Base-by-base conservation (phyloP, 2,888 invertebrate genomes). In the Microplitis deprimator region DNA sequence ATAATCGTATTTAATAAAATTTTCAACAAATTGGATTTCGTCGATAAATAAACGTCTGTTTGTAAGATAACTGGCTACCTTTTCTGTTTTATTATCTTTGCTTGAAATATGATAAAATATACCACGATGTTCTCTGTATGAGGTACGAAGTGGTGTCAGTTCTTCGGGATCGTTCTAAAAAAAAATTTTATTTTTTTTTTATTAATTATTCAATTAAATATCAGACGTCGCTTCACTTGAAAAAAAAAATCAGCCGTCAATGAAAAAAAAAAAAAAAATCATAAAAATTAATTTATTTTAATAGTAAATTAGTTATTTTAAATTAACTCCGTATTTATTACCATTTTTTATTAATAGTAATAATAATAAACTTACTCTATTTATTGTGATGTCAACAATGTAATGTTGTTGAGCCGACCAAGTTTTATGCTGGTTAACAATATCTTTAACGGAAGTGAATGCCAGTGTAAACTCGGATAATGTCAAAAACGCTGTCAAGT, bases 401-500 rank as follows among this genome's bases (percentile, higher is more conserved):
- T 94, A 93, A 0, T 95, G 96, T 77, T 93, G 92, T 8, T 92
- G 89, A 0, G 95, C 91, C 0, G 95, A 92, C 94, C 96, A 96
- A 69, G 92, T 91, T 82, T 94, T 93, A 85, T 92, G 92, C 85
- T 93, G 94, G 1, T 85, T 83, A 1, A 92, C 91, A 13, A 96
- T 92, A 86, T 96, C 96, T 67, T 92, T 88, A 0, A 95, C 92
- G 60, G 92, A 92, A 82, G 94, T 94, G 68, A 95, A 95, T 17
- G 96, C 95, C 82, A 97, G 91, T 0, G 96, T 96, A 83, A 96
- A 96, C 87, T 94, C 94, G 6, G 96, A 96, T 17, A 96, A 90
- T 0, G 97, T 97, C 72, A 97, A 91, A 87, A 96, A 97, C 13
- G 97, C 97, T 0, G 97, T 97, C 85, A 97, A 91, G 90, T 97